A percentile compares a stretch with the other conserved stretches of the same genome.
These are phyloP conservation scores for Pocillopora damicornis DNA, from an alignment of 64 coral and sea anemone genomes.

Conservation along the genomic window DNA sequence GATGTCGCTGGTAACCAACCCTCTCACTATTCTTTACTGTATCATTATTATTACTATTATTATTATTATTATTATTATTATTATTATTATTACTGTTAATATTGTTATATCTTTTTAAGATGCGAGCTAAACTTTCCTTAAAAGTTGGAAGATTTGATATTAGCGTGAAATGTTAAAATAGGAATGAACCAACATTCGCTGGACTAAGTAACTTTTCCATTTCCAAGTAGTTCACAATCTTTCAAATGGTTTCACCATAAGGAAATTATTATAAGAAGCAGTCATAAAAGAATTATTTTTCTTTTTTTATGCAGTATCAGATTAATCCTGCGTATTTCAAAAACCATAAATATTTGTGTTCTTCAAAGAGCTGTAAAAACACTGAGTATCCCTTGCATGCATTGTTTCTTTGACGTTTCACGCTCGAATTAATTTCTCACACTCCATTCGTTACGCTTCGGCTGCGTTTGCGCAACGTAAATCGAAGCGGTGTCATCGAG, in stretches of 20 bases:
- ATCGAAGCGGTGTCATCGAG: background rate
- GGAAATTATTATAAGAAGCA: no score
- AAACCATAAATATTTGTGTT: background rate
- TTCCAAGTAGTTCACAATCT: no score
- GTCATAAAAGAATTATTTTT: background rate
- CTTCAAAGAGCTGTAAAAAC: background rate
- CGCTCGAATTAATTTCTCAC: background rate
- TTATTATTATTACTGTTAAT: no score
- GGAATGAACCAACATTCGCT: no score
- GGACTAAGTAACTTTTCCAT: no score
- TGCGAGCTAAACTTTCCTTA: no score
- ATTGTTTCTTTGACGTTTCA: constrained; percentile 18
- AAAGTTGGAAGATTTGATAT: no score
- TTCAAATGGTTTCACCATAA: no score
- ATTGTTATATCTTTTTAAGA: no score
- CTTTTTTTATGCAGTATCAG: background rate
- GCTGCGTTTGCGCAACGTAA: background rate
- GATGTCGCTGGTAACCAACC: background rate
- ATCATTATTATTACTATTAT: background rate
- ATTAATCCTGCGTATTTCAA: background rate
- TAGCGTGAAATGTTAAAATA: no score
- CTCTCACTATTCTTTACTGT: background rate
- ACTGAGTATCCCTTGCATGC: no score
- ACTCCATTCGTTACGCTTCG: background rate
- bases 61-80: no score